Evolutionary conservation across 2,113 vertebrate species (phyloP).

Genomic region (Helogale parvula): DNA sequence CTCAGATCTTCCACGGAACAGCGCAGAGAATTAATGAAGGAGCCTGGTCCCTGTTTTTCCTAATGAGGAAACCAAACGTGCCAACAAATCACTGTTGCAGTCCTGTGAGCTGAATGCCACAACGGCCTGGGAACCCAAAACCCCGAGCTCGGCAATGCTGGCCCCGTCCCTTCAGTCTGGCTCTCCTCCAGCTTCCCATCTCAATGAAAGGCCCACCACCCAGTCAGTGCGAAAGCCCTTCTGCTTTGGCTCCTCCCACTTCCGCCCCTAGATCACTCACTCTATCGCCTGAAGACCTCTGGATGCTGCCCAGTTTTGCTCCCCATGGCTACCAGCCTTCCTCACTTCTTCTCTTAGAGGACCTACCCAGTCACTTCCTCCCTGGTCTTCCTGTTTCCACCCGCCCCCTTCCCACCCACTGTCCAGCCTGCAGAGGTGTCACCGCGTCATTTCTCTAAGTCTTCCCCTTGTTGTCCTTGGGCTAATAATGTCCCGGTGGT

Average conservation of each 20-base stretch:
- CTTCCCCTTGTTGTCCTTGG: background rate
- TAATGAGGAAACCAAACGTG: background rate
- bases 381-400: background rate
- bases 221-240: background rate
- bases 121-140: background rate
- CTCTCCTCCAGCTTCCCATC: conserved; percentile 7
- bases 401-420: background rate
- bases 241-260: background rate
- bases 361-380: background rate
- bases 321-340: background rate
- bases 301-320: background rate
- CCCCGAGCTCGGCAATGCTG: background rate
- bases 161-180: background rate
- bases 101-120: background rate
- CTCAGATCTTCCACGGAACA: background rate
- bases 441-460: background rate
- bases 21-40: background rate
- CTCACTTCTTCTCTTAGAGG: background rate
- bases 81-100: background rate
- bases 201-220: background rate
- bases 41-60: background rate
- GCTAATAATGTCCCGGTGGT: background rate
- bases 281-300: background rate
- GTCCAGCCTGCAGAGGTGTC: background rate
- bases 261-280: background rate